These are phyloP conservation scores for Drosophila mauritiana DNA, from an alignment of 1,140 invertebrate genomes.

Conservation along the genomic window DNA sequence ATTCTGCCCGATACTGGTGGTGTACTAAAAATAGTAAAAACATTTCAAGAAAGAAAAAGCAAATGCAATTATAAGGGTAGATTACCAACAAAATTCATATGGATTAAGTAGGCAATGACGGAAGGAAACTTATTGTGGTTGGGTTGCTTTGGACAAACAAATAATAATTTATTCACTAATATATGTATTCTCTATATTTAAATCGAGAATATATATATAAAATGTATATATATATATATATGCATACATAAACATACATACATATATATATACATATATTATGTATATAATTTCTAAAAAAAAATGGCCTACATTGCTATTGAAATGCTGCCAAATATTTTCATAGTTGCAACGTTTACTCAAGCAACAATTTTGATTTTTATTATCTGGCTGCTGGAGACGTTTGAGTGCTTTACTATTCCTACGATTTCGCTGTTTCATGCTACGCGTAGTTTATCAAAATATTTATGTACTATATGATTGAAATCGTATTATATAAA, in stretches of 20 bases:
- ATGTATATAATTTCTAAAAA: no score
- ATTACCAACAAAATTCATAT: slow-evolving; percentile 23
- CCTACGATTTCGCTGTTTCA: slow-evolving; percentile 61
- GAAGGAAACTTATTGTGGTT: background rate
- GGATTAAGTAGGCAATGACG: slow-evolving; percentile 15
- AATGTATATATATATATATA: no score
- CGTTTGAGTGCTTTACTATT: slow-evolving; percentile 57
- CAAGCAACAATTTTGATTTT: slow-evolving; percentile 61
- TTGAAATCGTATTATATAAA: slow-evolving; percentile 70
- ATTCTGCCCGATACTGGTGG: slow-evolving; percentile 3
- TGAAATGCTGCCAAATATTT: slow-evolving; percentile 68
- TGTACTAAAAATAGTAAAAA: slow-evolving; percentile 36
- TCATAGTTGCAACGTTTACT: slow-evolving; percentile 71
- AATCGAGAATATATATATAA: background rate
- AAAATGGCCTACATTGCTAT: slow-evolving; percentile 58
- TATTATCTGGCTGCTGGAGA: slow-evolving; percentile 47
- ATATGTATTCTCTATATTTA: background rate
- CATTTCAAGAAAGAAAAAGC: slow-evolving; percentile 32
- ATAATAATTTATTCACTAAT: no score
- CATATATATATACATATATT: no score
- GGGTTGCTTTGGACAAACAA: background rate
- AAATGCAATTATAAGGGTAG: slow-evolving; percentile 39
- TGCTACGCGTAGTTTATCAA: slow-evolving; percentile 48
- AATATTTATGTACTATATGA: slow-evolving; percentile 13
- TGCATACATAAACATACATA: no score